Evolutionary conservation across 2,888 invertebrate genomes (phyloP).

Genomic region (Napeogenes sylphis): DNA sequence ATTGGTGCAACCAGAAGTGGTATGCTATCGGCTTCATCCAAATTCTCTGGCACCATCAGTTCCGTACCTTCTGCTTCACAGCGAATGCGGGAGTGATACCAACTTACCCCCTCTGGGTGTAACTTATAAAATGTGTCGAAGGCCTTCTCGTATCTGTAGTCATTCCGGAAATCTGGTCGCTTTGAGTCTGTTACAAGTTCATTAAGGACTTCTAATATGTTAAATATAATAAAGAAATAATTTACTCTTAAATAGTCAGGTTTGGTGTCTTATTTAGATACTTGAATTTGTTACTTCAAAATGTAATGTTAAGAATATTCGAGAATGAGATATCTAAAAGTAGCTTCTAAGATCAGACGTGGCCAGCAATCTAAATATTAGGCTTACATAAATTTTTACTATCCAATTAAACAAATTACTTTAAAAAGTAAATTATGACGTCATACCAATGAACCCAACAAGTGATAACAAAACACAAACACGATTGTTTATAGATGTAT

Average conservation of each 20-base stretch:
- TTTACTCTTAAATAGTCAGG: no score
- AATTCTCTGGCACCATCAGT: slow-evolving; percentile 43
- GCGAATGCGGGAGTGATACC: slow-evolving; percentile 44
- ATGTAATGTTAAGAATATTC: no score
- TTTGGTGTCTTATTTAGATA: no score
- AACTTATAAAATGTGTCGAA: slow-evolving; percentile 50
- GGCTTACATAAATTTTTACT: not conserved
- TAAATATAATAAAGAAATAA: slow-evolving; percentile 2
- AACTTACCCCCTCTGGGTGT: slow-evolving; percentile 38
- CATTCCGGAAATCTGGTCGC: slow-evolving; percentile 45
- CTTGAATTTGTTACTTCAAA: no score
- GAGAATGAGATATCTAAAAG: no score
- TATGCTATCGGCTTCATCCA: slow-evolving; percentile 49
- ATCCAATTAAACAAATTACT: no score
- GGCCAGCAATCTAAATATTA: not conserved
- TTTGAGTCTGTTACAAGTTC: slow-evolving; percentile 34
- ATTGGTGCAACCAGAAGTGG: slow-evolving; percentile 42
- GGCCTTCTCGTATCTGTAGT: slow-evolving; percentile 49
- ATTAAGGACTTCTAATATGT: slow-evolving; percentile 19
- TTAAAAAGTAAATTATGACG: not conserved
- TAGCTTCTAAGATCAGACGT: no score
- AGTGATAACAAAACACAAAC: slow-evolving; percentile 17
- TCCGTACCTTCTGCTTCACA: slow-evolving; percentile 48
- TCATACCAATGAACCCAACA: slow-evolving; percentile 21
- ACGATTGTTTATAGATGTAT: slow-evolving; percentile 10